Evolutionary conservation across 2,113 vertebrate genomes (phyloP), one percentile per base, ranked within the genome.

Genomic region (Megaceryle torquata): DNA sequence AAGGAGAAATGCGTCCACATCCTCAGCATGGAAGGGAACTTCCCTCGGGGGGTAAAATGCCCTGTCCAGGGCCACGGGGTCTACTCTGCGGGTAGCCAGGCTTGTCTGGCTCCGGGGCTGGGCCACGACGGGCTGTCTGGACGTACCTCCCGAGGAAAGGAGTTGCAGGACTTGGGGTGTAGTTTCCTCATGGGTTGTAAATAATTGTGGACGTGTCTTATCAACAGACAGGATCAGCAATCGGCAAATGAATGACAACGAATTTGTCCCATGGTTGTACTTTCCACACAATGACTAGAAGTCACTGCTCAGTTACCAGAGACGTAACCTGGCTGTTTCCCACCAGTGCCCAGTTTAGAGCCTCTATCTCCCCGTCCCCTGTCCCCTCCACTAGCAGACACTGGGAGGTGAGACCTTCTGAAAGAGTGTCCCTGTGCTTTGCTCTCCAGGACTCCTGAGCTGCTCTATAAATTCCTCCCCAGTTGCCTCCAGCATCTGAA

Each of bases 331-430:
- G 3, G 5, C 33, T 3, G 4, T 4, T 31, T 29, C 56, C 75
- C 74, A 67, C 33, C 57, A 4, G 37, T 0, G 3, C 13, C 59
- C 70, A 2, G 13, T 13, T 15, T 5, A 4, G 0, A 3, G 16
- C 3, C 0, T 7, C 51, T 20, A 20, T 16, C 25, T n/a, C 33
- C 68, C 33, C 10, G 7, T 17, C 12, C 15, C 11, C 8, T 3
- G 29, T 29, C 5, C 25, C 46, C 18, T 6, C 37, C 51, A 21
- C 10, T 31, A 10, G 57, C 9, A 3, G 35, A n/a, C 3, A 3
- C 4, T 25, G 17, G 26, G 39, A 25, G 17, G 9, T 26, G 44
- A 28, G 28, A 25, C 21, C 22, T 7, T 26, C 20, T 2, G 8
- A 33, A 44, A 19, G 39, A 12, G 4, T 13, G 1, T 19, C 39